A percentile compares a stretch with the other conserved stretches of the same genome.
These are phyloP conservation scores for Bujurquina vittata DNA, from an alignment of 2,113 vertebrate species.

Conservation along the genomic window DNA sequence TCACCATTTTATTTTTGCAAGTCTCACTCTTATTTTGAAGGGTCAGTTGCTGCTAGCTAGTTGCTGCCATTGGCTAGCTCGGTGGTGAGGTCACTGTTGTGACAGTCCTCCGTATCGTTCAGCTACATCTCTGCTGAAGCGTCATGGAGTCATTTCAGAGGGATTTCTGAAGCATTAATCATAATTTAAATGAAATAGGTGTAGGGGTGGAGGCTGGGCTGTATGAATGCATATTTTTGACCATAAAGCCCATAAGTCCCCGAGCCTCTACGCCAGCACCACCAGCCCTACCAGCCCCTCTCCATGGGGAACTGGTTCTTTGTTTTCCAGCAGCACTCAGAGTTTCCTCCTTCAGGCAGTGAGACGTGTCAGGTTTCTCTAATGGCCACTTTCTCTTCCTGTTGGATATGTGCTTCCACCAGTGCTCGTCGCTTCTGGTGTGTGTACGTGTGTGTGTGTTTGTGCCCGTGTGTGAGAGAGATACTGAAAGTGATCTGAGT, in stretches of 20 bases:
- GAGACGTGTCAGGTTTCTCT: neutral
- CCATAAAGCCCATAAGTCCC: neutral
- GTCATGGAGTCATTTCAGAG: too few relatives aligned
- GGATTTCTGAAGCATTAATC: neutral
- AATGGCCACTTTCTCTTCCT: constrained; percentile 40
- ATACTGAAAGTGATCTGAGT: neutral
- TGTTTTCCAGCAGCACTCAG: neutral
- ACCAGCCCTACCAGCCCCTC: neutral
- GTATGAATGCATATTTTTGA: neutral
- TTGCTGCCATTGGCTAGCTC: neutral
- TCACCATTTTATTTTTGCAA: too few relatives aligned
- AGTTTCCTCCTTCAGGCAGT: neutral
- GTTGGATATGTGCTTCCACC: neutral
- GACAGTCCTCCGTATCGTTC: neutral
- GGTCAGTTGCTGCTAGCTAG: too few relatives aligned
- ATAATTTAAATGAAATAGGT: neutral
- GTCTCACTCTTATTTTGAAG: neutral
- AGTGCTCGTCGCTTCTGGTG: neutral
- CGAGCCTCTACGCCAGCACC: too few relatives aligned
- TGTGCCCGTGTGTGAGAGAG: neutral
- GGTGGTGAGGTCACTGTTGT: neutral
- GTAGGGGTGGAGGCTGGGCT: neutral
- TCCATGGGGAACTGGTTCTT: too few relatives aligned
- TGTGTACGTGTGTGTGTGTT: neutral
- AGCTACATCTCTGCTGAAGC: too few relatives aligned